Base-by-base conservation (phyloP, 2,797 vertebrate species). In the Odontamblyopus rebecca region DNA sequence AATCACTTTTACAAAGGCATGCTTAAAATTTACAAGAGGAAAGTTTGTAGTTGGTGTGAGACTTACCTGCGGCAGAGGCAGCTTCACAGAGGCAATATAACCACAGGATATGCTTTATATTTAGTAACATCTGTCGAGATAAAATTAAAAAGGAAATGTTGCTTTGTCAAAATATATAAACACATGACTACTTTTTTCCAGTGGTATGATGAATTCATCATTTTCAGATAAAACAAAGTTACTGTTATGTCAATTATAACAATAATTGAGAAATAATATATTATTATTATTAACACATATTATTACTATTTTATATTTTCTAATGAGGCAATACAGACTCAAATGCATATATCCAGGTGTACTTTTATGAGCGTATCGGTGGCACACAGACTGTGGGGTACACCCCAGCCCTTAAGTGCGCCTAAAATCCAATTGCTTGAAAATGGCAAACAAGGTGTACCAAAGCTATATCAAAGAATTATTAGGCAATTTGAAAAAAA, bases 61-160 rank as follows among this genome's bases (percentile, higher is more conserved):
- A 81, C 93, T 82, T 90, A 94, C 94, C 88, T 82, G 87, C 82
- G 81, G 81, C 93, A 67, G 86, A 77, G 38, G 91, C 92, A 89
- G 94, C 86, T 87, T 92, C 90, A 81, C 94, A 93, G 0, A 95
- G 88, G 77, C 90, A 96, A 81, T 79, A 95, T 78, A 98, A 93
- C 96, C 96, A 97, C 86, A 98, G 92, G 89, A 98, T 91, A 77
- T 93, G 94, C 87, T 95, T 97, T 90, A 97, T 92, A 89, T 94
- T 95, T 89, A 94, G 89, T 88, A 94, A 85, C 98, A 99, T 99
- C 95, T 97, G 82, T 93, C 69, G 75, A 68, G 1, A 85, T 9
- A 89, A 71, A 87, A 75, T 59, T 53, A n/a, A 61, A 16, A 78
- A 67, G 16, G 5, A 19, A 23, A 29, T 57, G 16, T 59, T 12